phyloP scores from a whole-genome alignment of 2,113 vertebrate genomes.

The Xenotilapia leptura region DNA sequence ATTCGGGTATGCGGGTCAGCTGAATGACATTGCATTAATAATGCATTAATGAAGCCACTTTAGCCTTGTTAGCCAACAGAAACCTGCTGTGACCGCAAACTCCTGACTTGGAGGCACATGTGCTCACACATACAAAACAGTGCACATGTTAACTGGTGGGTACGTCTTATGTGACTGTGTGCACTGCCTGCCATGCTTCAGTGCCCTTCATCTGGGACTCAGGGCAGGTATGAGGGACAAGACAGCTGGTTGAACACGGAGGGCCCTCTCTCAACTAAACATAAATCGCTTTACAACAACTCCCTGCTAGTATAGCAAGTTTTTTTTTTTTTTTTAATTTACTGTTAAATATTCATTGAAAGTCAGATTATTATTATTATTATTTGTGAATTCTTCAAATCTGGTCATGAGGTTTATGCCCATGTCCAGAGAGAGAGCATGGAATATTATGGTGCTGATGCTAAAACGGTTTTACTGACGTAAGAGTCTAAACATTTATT shows the following conservation, averaged over 20 bases:
- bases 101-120: neutral
- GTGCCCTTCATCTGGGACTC: neutral
- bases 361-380: neutral
- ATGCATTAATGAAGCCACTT: constrained; percentile 5
- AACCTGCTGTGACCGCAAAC: constrained; percentile 13
- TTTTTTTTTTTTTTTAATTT: fast-evolving
- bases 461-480: neutral
- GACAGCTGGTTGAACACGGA: neutral
- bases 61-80: neutral
- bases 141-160: neutral
- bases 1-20: neutral
- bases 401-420: neutral
- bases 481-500: neutral
- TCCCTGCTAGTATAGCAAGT: neutral
- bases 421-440: neutral
- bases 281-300: neutral
- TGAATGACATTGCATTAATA: constrained; percentile 5
- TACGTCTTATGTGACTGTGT: neutral
- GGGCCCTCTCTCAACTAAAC: neutral
- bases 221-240: neutral
- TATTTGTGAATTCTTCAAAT: neutral
- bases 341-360: neutral
- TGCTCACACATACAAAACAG: neutral
- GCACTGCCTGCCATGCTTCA: neutral
- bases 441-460: neutral